These are phyloP conservation scores for Clepsis dumicolana DNA, from an alignment of 2,888 invertebrate genomes.

Conservation along the genomic window DNA sequence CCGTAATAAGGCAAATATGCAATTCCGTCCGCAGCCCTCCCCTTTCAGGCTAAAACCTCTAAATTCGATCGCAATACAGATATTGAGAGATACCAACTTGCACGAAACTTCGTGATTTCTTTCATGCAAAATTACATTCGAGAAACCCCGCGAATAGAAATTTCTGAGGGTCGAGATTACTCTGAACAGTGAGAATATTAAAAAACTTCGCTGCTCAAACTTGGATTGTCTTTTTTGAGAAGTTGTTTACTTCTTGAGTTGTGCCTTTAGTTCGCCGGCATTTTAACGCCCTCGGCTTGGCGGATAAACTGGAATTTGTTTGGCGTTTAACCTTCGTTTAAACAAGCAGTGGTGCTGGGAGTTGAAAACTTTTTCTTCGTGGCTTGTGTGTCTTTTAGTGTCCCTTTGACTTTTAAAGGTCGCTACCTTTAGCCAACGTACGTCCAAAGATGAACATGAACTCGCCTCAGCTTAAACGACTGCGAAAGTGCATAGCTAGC, in stretches of 20 bases:
- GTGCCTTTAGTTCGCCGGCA: slow-evolving; percentile 50
- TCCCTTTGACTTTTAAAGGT: too few species aligned
- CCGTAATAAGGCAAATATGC: slow-evolving; percentile 6
- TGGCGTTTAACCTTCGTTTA: background rate
- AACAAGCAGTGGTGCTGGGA: too few species aligned
- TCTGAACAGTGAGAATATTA: slow-evolving; percentile 83
- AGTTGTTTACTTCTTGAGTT: slow-evolving; percentile 66
- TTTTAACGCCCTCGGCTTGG: slow-evolving; percentile 29
- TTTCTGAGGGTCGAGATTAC: slow-evolving; percentile 77
- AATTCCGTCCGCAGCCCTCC: slow-evolving; percentile 9
- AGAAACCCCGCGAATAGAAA: slow-evolving; percentile 69
- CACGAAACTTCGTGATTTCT: slow-evolving; percentile 76
- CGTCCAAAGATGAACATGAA: too few species aligned
- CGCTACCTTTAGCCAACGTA: too few species aligned
- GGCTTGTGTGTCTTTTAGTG: too few species aligned
- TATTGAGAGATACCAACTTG: slow-evolving; percentile 69
- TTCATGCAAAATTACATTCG: slow-evolving; percentile 83
- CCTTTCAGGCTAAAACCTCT: slow-evolving; percentile 11
- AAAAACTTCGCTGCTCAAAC: slow-evolving; percentile 78
- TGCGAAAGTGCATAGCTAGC: too few species aligned
- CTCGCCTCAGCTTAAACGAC: too few species aligned
- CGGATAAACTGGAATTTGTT: background rate
- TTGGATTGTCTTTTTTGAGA: slow-evolving; percentile 83
- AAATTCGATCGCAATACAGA: slow-evolving; percentile 50
- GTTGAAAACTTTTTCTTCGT: background rate